phyloP scores from a whole-genome alignment of 1,140 invertebrate species.

The Tribolium madens region DNA sequence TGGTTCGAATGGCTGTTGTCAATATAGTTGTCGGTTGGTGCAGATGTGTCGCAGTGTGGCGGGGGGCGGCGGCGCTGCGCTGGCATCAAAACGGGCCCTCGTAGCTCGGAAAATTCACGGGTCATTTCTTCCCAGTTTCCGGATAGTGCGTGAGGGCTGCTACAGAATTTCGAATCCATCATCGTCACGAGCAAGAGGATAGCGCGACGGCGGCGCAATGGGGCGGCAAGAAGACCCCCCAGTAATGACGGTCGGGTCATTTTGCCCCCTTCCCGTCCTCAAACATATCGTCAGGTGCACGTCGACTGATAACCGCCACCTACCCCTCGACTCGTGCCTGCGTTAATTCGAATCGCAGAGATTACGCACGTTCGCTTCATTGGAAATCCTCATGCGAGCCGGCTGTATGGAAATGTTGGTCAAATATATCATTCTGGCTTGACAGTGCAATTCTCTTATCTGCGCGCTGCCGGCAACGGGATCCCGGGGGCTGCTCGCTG shows the following conservation, averaged over 20 bases:
- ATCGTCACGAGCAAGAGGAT: constrained; percentile 42
- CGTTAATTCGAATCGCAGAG: constrained; percentile 66
- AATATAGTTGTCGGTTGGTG: constrained; percentile 12
- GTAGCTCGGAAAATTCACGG: constrained; percentile 45
- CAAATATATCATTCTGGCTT: constrained; percentile 88
- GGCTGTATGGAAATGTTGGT: constrained; percentile 83
- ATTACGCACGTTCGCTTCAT: constrained; percentile 67
- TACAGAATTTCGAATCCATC: constrained; percentile 45
- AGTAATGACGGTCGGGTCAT: constrained; percentile 43
- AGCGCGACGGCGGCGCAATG: constrained; percentile 39
- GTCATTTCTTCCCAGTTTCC: constrained; percentile 48
- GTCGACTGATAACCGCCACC: constrained; percentile 53
- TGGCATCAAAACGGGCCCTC: constrained; percentile 21
- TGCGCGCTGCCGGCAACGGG: constrained; percentile 69
- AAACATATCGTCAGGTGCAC: constrained; percentile 60
- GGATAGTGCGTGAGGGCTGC: constrained; percentile 42
- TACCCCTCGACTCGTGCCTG: constrained; percentile 51
- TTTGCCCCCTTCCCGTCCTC: constrained; percentile 40
- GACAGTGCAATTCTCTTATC: constrained; percentile 90
- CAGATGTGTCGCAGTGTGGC: constrained; percentile 27
- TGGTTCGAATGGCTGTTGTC: constrained; percentile 5
- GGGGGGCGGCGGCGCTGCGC: constrained; percentile 5
- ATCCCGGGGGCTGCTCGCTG: constrained; percentile 59
- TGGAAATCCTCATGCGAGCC: constrained; percentile 64
- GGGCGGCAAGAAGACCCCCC: constrained; percentile 36